phyloP scores from a whole-genome alignment of 2,113 vertebrate species.

The Psophia crepitans region DNA sequence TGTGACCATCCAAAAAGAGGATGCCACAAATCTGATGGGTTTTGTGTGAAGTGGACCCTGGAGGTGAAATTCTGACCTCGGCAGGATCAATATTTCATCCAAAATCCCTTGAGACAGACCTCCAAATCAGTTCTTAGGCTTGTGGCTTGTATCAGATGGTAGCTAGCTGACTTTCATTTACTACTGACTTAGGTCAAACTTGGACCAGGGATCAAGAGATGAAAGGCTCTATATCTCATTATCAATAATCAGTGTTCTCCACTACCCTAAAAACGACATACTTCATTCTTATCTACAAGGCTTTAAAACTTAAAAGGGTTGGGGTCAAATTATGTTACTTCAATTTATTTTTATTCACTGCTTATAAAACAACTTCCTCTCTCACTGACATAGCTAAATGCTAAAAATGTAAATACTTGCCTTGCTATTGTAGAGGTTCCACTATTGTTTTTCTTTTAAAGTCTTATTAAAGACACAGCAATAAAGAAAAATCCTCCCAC shows the following conservation, averaged over 20 bases:
- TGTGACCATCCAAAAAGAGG: neutral
- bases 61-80: slow-evolving; percentile 27
- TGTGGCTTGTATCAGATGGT: slow-evolving; percentile 39
- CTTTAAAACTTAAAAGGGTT: slow-evolving; percentile 42
- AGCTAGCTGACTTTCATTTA: slow-evolving; percentile 54
- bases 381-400: neutral
- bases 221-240: slow-evolving; percentile 46
- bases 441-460: neutral
- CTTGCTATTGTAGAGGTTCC: neutral
- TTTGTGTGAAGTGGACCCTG: slow-evolving; percentile 1
- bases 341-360: slow-evolving; percentile 50
- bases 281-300: slow-evolving; percentile 52
- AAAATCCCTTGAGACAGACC: neutral
- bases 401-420: slow-evolving; percentile 14
- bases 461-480: neutral
- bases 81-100: slow-evolving; percentile 33
- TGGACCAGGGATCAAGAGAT: slow-evolving; percentile 59
- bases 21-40: neutral
- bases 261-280: slow-evolving; percentile 4
- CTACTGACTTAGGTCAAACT: slow-evolving; percentile 48
- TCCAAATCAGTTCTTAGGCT: neutral
- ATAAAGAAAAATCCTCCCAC: neutral
- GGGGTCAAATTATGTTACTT: slow-evolving; percentile 41
- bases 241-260: slow-evolving; percentile 42
- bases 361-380: slow-evolving; percentile 39